Evolutionary conservation across 2,888 invertebrate genomes (phyloP).

Genomic region (Cephus rjabovi): DNA sequence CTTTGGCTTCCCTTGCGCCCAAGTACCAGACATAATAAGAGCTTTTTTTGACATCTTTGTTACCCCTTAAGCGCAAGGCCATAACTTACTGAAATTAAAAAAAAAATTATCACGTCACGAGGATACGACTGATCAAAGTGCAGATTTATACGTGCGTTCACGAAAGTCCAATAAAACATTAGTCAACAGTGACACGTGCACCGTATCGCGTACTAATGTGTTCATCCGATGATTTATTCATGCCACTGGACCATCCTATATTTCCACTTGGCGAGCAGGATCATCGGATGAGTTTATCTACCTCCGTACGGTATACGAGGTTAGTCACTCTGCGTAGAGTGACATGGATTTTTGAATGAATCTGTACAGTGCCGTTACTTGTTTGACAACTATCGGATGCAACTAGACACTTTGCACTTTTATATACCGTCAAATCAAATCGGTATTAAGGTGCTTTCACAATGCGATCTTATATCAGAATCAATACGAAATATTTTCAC

Average conservation of each 20-base stretch:
- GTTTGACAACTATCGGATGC: not conserved
- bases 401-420: not conserved
- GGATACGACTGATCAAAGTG: not conserved
- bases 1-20: conserved; percentile 95
- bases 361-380: not conserved
- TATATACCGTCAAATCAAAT: not conserved
- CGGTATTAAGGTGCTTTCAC: not conserved
- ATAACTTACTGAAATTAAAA: conserved; percentile 68
- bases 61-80: conserved; percentile 79
- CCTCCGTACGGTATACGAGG: not conserved
- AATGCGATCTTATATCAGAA: not conserved
- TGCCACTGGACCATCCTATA: not conserved
- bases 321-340: not conserved
- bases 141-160: not conserved
- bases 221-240: not conserved
- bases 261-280: not conserved
- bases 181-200: not conserved
- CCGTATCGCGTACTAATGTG: not conserved
- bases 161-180: not conserved
- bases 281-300: not conserved
- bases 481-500: not conserved
- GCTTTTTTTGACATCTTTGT: conserved; percentile 88
- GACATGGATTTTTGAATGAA: not conserved
- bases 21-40: conserved; percentile 95
- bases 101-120: not conserved